phyloP scores from a whole-genome alignment of 1,140 invertebrate genomes.

The Tenebrio molitor region DNA sequence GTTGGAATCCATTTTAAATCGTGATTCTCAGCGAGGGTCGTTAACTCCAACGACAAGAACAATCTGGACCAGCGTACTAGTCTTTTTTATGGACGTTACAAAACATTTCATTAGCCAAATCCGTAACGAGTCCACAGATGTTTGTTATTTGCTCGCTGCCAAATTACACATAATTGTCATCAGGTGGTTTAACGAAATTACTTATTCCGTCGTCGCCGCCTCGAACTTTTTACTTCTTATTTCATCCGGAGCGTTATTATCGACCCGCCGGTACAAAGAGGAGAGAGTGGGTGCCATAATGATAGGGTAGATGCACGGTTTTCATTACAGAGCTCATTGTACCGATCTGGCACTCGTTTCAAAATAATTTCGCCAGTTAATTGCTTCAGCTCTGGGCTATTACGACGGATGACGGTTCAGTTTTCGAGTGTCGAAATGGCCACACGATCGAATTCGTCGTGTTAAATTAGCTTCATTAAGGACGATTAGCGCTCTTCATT shows the following conservation, averaged over 20 bases:
- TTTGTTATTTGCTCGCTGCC: background rate
- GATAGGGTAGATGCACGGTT: background rate
- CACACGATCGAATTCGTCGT: background rate
- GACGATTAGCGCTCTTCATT: background rate
- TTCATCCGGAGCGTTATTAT: background rate
- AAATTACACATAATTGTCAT: background rate
- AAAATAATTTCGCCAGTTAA: background rate
- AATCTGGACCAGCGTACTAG: no score
- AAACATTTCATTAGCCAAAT: background rate
- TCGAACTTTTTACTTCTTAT: background rate
- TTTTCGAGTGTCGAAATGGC: background rate
- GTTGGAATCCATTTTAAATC: no score
- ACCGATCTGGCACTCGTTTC: background rate
- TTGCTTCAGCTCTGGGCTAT: background rate
- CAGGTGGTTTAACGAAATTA: background rate
- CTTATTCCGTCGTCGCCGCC: background rate
- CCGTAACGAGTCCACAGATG: background rate
- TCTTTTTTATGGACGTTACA: background rate
- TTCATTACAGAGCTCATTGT: no score
- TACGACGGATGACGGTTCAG: background rate
- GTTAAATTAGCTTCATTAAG: background rate
- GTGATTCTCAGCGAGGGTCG: no score
- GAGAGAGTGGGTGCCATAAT: background rate
- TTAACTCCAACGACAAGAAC: no score
- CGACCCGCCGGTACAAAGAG: no score